These are phyloP conservation scores for Olivierus martensii DNA, from an alignment of 1,140 invertebrate species.

Conservation along the genomic window DNA sequence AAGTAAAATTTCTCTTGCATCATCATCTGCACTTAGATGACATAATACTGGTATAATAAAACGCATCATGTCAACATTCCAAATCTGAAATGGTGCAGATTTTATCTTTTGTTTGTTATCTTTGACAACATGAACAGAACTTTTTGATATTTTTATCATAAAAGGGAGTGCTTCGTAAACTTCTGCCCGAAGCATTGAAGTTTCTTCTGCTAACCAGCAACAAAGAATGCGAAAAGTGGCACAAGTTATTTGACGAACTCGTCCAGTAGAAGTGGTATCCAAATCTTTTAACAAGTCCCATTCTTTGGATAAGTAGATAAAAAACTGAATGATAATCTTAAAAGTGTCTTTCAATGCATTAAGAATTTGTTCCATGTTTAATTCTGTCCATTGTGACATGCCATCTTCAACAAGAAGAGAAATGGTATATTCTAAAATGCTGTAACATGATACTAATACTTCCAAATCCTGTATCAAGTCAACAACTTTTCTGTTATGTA, in stretches of 20 bases:
- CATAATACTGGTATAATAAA: constrained; percentile 73
- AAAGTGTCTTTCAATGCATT: constrained; percentile 81
- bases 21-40: constrained; percentile 78
- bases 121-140: constrained; percentile 34
- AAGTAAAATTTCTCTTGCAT: constrained; percentile 62
- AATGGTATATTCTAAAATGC: constrained; percentile 64
- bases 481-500: constrained; percentile 66
- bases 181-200: constrained; percentile 68
- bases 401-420: constrained; percentile 60
- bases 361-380: constrained; percentile 77
- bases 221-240: constrained; percentile 67
- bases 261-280: neutral
- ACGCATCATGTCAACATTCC: constrained; percentile 52
- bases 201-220: constrained; percentile 82
- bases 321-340: constrained; percentile 56
- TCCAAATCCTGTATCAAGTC: constrained; percentile 47
- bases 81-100: constrained; percentile 40
- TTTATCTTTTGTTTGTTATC: constrained; percentile 35
- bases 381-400: constrained; percentile 65
- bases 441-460: constrained; percentile 65
- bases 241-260: constrained; percentile 56
- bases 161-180: constrained; percentile 45
- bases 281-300: constrained; percentile 10
- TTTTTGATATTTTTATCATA: constrained; percentile 24
- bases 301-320: constrained; percentile 42